These are phyloP conservation scores for Latrodectus elegans DNA, from an alignment of 2,888 invertebrate genomes.

Conservation along the genomic window DNA sequence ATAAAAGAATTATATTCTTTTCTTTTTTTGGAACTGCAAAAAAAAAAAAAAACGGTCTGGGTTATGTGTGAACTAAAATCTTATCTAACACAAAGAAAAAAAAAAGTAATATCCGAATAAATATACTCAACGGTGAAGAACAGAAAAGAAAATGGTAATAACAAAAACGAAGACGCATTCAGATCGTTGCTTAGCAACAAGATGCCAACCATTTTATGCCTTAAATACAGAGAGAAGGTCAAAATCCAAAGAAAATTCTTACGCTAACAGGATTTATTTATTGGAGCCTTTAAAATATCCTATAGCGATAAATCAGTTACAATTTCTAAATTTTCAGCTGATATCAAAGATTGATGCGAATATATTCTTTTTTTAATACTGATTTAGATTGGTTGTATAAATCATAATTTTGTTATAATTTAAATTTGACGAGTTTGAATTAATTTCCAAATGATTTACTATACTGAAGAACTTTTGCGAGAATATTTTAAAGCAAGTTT, in stretches of 20 bases:
- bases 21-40: neutral
- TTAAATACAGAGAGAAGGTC: conserved; percentile 59
- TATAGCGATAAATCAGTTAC: conserved; percentile 23
- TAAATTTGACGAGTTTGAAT: neutral
- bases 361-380: conserved; percentile 39
- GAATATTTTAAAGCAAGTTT: no score
- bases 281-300: conserved; percentile 45
- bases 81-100: conserved; percentile 58
- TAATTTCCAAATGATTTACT: no score
- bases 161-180: conserved; percentile 32
- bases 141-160: conserved; percentile 26
- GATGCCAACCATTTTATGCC: conserved; percentile 57
- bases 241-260: conserved; percentile 55
- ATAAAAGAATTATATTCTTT: no score
- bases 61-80: conserved; percentile 4
- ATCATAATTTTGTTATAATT: conserved; percentile 25
- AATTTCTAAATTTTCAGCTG: neutral
- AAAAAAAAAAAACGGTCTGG: neutral
- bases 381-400: neutral
- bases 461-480: no score
- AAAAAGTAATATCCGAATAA: conserved; percentile 59
- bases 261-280: conserved; percentile 60
- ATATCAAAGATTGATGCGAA: neutral
- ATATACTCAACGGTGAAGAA: conserved; percentile 49
- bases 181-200: conserved; percentile 54